Percentiles rank a stretch among this genome's conserved stretches.
Evolutionary conservation across 2,797 vertebrate species (phyloP).

Genomic region (Furcifer pardalis): DNA sequence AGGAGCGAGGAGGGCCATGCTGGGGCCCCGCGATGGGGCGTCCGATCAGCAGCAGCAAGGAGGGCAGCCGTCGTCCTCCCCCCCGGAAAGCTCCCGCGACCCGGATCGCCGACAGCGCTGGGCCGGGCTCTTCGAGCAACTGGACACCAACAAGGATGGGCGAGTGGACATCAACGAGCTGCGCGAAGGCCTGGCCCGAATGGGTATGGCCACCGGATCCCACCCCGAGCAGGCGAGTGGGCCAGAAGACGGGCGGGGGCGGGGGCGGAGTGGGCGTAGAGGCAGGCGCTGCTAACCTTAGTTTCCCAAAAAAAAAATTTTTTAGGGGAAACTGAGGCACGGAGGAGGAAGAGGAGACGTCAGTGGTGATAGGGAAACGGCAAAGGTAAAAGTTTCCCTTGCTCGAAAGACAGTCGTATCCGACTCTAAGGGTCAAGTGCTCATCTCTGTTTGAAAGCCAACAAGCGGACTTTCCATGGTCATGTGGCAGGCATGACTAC

Average conservation of each 20-base stretch:
- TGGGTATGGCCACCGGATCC: slow-evolving; percentile 72
- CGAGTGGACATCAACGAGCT: slow-evolving; percentile 84
- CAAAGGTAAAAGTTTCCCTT: too few relatives aligned
- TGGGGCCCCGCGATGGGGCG: background rate
- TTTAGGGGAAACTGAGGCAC: slow-evolving; percentile 3
- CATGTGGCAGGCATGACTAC: too few relatives aligned
- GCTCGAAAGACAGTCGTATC: too few relatives aligned
- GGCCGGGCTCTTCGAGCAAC: slow-evolving; percentile 81
- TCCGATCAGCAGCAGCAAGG: background rate
- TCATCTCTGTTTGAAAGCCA: too few relatives aligned
- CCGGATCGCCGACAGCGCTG: slow-evolving; percentile 76
- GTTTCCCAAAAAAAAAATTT: too few relatives aligned
- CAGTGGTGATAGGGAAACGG: too few relatives aligned
- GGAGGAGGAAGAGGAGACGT: background rate
- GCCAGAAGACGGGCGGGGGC: background rate
- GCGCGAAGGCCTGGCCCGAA: slow-evolving; percentile 77
- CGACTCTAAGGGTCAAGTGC: too few relatives aligned
- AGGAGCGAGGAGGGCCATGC: background rate
- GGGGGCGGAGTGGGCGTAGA: background rate
- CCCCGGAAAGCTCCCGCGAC: slow-evolving; percentile 46
- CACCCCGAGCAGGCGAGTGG: slow-evolving; percentile 80
- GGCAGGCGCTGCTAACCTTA: background rate
- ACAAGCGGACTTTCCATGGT: too few relatives aligned
- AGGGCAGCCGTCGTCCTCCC: background rate
- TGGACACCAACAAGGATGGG: slow-evolving; percentile 87